phyloP scores from a whole-genome alignment of 1,140 invertebrate genomes.

The Ceratitis capitata region DNA sequence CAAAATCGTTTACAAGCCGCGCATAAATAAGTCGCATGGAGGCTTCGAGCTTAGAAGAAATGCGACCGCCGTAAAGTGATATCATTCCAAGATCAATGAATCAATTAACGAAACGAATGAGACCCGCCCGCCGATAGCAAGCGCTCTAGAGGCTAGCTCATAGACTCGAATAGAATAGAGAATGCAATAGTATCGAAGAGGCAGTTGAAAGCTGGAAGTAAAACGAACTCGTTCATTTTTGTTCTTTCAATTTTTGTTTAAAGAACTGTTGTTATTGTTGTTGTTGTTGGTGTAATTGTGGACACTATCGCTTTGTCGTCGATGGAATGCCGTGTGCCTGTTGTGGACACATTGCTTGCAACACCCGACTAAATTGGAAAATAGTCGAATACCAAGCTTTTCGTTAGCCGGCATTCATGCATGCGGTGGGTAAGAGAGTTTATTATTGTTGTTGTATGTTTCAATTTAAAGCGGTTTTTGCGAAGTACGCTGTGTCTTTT shows the following conservation, averaged over 20 bases:
- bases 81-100: slow-evolving; percentile 38
- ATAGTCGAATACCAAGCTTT: not conserved
- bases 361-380: not conserved
- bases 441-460: not conserved
- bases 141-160: not conserved
- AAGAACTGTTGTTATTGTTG: not conserved
- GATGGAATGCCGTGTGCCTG: not conserved
- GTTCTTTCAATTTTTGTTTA: not conserved
- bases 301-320: not conserved
- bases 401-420: no score
- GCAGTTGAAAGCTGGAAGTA: not conserved
- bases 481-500: not conserved
- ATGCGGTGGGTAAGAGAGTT: no score
- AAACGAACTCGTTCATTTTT: not conserved
- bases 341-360: not conserved
- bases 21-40: not conserved
- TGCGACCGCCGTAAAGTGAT: not conserved
- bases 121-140: not conserved
- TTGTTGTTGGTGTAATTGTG: no score
- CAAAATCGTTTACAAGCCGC: not conserved
- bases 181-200: not conserved
- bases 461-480: not conserved
- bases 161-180: not conserved
- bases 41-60: not conserved
- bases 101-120: slow-evolving; percentile 39